Evolutionary conservation across 1,140 invertebrate species (phyloP).

Genomic region (Bacillus rossius): DNA sequence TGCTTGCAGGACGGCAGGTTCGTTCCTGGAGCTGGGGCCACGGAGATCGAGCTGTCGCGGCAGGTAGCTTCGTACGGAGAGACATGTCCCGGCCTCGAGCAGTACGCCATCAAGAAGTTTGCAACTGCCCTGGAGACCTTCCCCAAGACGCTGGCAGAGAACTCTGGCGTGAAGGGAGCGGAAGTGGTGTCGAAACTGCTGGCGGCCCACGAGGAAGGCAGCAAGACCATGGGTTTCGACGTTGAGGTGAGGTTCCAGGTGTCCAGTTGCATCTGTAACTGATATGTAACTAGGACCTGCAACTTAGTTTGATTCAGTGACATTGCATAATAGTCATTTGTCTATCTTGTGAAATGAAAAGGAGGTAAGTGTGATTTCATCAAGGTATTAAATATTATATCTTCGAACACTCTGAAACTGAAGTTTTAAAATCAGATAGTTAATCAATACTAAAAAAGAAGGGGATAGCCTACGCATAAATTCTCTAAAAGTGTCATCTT

Average conservation of each 20-base stretch:
- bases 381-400: no score
- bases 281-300: no score
- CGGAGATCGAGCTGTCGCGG: conserved; percentile 90
- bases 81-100: conserved; percentile 89
- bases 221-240: conserved; percentile 80
- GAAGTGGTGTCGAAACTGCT: conserved; percentile 89
- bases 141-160: conserved; percentile 90
- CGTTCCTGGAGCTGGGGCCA: conserved; percentile 90
- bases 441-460: no score
- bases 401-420: no score
- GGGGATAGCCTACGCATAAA: no score
- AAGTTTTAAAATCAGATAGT: no score
- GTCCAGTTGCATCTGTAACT: background rate
- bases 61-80: conserved; percentile 83
- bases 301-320: no score
- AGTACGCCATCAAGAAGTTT: conserved; percentile 96
- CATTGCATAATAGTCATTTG: no score
- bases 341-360: no score
- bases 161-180: conserved; percentile 83
- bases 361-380: no score
- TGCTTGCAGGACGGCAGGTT: conserved; percentile 62
- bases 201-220: conserved; percentile 85
- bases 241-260: conserved; percentile 58
- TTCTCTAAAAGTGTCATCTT: no score
- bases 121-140: conserved; percentile 86